A percentile compares a stretch with the other conserved stretches of the same genome.
Evolutionary conservation across 2,113 vertebrate species (phyloP).

Genomic region (Leiothrix lutea): DNA sequence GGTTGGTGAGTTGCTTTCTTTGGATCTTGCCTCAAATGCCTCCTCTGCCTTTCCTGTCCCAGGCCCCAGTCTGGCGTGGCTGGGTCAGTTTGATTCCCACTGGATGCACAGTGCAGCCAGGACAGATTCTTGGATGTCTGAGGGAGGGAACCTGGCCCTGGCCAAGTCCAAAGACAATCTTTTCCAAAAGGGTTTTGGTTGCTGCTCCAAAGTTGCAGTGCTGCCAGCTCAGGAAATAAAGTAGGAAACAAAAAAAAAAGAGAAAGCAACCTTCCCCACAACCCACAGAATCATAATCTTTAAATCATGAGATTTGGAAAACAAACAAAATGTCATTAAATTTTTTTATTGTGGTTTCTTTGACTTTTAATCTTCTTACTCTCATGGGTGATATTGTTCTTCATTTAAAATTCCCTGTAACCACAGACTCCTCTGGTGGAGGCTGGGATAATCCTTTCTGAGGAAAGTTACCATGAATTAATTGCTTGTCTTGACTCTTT

Average conservation of each 20-base stretch:
- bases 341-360: not conserved
- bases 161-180: not conserved
- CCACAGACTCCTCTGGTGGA: not conserved
- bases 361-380: slow-evolving; percentile 12
- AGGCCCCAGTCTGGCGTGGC: not conserved
- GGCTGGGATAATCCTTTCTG: not conserved
- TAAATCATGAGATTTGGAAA: not conserved
- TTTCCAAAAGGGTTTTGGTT: not conserved
- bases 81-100: not conserved
- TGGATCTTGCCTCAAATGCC: not conserved
- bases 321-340: not conserved
- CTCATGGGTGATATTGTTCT: not conserved
- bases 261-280: not conserved
- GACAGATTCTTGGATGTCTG: not conserved
- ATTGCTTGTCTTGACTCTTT: not conserved
- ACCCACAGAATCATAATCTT: not conserved
- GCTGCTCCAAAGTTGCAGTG: not conserved
- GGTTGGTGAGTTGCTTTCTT: not conserved
- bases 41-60: not conserved
- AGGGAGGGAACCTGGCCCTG: not conserved
- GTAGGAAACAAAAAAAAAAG: not conserved
- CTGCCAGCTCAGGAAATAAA: not conserved
- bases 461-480: not conserved
- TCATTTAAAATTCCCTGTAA: not conserved
- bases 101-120: not conserved